These are phyloP conservation scores for Syrmaticus mikado DNA, from an alignment of 2,113 vertebrate species.

Conservation along the genomic window DNA sequence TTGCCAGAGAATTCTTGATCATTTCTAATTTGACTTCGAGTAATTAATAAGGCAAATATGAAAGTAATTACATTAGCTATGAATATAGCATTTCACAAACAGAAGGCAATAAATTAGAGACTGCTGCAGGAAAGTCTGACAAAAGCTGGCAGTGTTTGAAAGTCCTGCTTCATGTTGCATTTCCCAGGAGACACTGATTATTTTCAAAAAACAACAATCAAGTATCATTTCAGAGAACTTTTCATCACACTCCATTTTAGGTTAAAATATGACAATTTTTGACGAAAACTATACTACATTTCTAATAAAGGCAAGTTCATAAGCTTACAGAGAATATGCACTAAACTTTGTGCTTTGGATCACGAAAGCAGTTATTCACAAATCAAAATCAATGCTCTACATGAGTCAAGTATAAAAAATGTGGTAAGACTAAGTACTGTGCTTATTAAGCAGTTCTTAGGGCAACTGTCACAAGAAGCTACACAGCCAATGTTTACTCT, in stretches of 20 bases:
- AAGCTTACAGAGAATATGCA: background rate
- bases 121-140: background rate
- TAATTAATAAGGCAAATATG: background rate
- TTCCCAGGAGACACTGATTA: background rate
- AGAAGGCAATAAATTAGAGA: background rate
- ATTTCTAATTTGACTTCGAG: background rate
- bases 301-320: background rate
- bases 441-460: conserved; percentile 10
- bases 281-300: background rate
- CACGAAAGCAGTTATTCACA: background rate
- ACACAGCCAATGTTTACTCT: background rate
- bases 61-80: background rate
- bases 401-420: conserved; percentile 24
- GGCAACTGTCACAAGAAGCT: conserved; percentile 13
- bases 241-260: background rate
- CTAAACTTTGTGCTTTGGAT: background rate
- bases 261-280: background rate
- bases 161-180: background rate
- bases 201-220: conserved; percentile 32
- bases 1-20: background rate
- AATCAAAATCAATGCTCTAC: conserved; percentile 2
- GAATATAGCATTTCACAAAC: conserved; percentile 1
- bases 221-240: background rate
- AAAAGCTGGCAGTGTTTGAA: conserved; percentile 12
- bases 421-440: background rate